These are phyloP conservation scores for Dissostichus mawsoni DNA, from an alignment of 2,113 vertebrate species.

Conservation along the genomic window DNA sequence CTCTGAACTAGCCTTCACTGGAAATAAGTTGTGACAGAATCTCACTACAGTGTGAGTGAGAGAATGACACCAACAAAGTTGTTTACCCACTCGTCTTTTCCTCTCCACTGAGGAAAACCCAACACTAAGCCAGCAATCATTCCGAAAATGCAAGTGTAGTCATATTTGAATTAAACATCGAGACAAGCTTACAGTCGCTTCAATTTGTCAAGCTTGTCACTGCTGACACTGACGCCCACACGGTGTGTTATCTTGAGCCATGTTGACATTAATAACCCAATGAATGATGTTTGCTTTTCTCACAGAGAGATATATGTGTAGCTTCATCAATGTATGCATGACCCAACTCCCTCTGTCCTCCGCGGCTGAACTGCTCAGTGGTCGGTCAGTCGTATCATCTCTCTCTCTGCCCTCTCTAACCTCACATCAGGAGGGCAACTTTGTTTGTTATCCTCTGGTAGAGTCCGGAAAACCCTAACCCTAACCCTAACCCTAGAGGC, in stretches of 20 bases:
- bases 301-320: conserved; percentile 1
- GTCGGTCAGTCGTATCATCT: conserved; percentile 17
- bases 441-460: conserved; percentile 6
- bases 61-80: background rate
- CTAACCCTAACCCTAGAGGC: background rate
- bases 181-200: conserved; percentile 8
- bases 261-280: conserved; percentile 23
- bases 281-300: conserved; percentile 28
- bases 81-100: background rate
- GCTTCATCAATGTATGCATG: conserved; percentile 50
- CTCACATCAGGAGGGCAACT: conserved; percentile 6
- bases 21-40: conserved; percentile 10
- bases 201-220: conserved; percentile 12
- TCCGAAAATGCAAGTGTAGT: background rate
- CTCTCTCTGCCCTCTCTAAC: conserved; percentile 13
- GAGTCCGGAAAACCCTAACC: background rate
- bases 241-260: background rate
- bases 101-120: background rate
- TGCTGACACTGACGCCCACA: conserved; percentile 4
- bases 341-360: conserved; percentile 3
- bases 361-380: conserved; percentile 58
- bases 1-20: background rate
- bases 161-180: conserved; percentile 6
- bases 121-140: conserved; percentile 12
- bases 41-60: background rate